Conservation (phyloP, 2,797 vertebrate species). For the Melopsittacus undulatus region DNA sequence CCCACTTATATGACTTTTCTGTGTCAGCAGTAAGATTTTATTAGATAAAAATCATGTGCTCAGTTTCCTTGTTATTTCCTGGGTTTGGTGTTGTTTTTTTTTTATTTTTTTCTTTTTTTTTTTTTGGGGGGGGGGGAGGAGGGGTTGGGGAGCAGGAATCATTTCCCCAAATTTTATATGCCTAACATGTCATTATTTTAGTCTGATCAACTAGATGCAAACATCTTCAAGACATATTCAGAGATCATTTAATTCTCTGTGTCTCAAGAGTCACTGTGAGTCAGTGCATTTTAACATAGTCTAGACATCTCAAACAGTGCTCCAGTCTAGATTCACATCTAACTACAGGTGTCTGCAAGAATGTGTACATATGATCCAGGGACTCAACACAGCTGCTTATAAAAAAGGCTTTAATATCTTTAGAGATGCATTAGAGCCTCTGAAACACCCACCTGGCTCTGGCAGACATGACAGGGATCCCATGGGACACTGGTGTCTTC, state of each 20-base stretch:
- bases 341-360: not conserved
- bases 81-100: not conserved
- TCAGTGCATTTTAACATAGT: not conserved
- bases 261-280: not conserved
- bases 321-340: not conserved
- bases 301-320: fast-evolving
- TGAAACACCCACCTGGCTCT: not conserved
- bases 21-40: not conserved
- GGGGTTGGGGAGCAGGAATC: not conserved
- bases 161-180: not conserved
- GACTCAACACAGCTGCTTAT: not conserved
- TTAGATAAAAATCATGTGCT: not conserved
- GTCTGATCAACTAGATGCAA: not conserved
- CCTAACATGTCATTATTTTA: not conserved
- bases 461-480: not conserved
- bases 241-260: not conserved
- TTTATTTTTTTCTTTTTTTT: not conserved
- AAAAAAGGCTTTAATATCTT: not conserved
- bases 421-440: not conserved
- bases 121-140: not conserved
- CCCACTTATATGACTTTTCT: not conserved
- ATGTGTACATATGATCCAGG: not conserved
- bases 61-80: not conserved
- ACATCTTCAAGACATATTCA: not conserved
- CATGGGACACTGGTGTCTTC: not conserved